phyloP scores from a whole-genome alignment of 1,140 invertebrate genomes.

The Achroia grisella region DNA sequence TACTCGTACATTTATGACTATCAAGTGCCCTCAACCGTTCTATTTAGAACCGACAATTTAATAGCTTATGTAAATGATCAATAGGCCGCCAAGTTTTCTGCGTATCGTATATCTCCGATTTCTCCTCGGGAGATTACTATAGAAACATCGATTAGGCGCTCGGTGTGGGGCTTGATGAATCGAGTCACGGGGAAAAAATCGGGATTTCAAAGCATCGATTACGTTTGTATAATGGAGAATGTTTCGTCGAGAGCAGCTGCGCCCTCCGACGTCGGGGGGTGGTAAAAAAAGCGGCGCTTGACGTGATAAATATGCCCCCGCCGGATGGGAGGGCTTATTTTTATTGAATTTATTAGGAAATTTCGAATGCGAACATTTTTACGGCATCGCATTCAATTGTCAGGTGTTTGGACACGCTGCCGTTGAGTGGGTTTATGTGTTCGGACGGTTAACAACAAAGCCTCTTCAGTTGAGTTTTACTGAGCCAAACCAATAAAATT shows the following conservation, averaged over 20 bases:
- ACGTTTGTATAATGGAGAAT: not conserved
- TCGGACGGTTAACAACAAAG: too few relatives aligned
- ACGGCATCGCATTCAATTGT: too few relatives aligned
- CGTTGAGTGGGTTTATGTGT: too few relatives aligned
- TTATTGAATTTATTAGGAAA: conserved; percentile 1
- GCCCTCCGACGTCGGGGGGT: not conserved
- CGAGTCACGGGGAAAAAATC: not conserved
- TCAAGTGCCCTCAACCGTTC: not conserved
- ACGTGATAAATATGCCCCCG: not conserved
- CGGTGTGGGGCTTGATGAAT: not conserved
- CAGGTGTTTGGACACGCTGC: too few relatives aligned
- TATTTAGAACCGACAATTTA: not conserved
- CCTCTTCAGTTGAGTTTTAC: too few relatives aligned
- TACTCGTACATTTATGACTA: conserved; percentile 2
- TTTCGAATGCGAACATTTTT: too few relatives aligned
- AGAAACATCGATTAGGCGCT: too few relatives aligned
- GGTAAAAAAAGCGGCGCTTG: not conserved
- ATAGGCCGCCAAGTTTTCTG: not conserved
- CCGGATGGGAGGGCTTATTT: not conserved
- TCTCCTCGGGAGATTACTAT: too few relatives aligned
- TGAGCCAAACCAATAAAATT: too few relatives aligned
- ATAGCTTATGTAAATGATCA: not conserved
- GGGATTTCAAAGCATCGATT: not conserved
- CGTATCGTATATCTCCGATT: not conserved
- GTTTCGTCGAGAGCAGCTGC: not conserved